phyloP scores from a whole-genome alignment of 2,113 vertebrate species.

The Chlorodrepanis virens region DNA sequence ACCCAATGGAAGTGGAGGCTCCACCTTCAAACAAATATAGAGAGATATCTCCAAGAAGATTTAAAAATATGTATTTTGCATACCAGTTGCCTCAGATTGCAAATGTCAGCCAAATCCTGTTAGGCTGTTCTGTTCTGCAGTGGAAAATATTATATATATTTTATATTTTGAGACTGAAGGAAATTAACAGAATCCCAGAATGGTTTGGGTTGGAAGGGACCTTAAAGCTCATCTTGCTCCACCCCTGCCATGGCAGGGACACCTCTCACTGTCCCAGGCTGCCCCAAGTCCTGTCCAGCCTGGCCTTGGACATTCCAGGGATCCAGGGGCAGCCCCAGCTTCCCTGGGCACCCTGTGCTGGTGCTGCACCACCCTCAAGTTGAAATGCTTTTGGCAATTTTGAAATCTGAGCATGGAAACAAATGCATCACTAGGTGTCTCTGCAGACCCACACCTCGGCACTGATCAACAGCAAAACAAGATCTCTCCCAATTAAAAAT shows the following conservation, averaged over 20 bases:
- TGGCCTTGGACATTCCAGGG: background rate
- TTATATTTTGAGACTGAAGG: background rate
- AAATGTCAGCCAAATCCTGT: slow-evolving; percentile 32
- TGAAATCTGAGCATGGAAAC: background rate
- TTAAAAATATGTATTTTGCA: background rate
- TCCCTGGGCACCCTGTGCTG: background rate
- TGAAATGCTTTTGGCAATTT: background rate
- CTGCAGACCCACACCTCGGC: background rate
- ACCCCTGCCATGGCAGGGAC: background rate
- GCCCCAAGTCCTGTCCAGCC: rapidly evolving
- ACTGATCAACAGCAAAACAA: background rate
- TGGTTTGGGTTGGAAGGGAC: background rate
- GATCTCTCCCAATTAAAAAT: background rate
- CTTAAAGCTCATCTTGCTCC: background rate
- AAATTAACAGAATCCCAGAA: background rate
- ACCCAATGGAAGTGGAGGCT: background rate
- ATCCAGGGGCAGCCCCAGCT: background rate
- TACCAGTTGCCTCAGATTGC: background rate
- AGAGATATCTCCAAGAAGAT: background rate
- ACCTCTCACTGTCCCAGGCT: rapidly evolving
- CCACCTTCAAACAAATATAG: background rate
- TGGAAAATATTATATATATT: background rate
- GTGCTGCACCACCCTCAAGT: background rate
- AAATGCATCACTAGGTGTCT: slow-evolving; percentile 58
- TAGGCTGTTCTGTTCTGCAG: background rate